Conservation (phyloP, 1,140 invertebrate species). For the Drosophila bocki region DNA sequence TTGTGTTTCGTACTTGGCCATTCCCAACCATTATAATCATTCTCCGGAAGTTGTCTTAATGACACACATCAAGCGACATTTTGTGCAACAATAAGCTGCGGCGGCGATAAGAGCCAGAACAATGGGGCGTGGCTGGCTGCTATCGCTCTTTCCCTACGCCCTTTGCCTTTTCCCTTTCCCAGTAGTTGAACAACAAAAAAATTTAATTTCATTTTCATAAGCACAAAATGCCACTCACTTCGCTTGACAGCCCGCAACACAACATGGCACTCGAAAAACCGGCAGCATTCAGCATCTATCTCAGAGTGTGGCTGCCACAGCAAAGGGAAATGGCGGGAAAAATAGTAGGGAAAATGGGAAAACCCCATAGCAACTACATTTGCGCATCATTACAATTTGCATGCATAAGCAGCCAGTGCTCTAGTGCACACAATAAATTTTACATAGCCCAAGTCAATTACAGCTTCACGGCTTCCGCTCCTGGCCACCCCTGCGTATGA, state of each 20-base stretch:
- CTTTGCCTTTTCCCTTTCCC: neutral
- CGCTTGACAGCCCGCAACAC: slow-evolving; percentile 45
- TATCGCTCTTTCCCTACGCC: slow-evolving; percentile 11
- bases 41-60: slow-evolving; percentile 62
- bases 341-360: neutral
- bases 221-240: slow-evolving; percentile 71
- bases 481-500: slow-evolving; percentile 54
- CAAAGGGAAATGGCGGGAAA: slow-evolving; percentile 7
- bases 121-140: slow-evolving; percentile 41
- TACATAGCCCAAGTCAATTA: slow-evolving; percentile 74
- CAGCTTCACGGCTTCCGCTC: slow-evolving; percentile 47
- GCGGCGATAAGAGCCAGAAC: slow-evolving; percentile 58
- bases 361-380: slow-evolving; percentile 45
- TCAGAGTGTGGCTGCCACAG: slow-evolving; percentile 13
- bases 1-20: slow-evolving; percentile 9
- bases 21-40: slow-evolving; percentile 46
- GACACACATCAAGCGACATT: slow-evolving; percentile 54
- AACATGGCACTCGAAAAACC: slow-evolving; percentile 21
- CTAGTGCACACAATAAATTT: slow-evolving; percentile 71
- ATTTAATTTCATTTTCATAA: slow-evolving; percentile 78
- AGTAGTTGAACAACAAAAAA: slow-evolving; percentile 39
- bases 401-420: slow-evolving; percentile 65
- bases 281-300: slow-evolving; percentile 27
- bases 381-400: slow-evolving; percentile 74
- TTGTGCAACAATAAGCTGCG: slow-evolving; percentile 55